phyloP scores from a whole-genome alignment of 2,888 invertebrate genomes.

The Phytoseiulus persimilis region DNA sequence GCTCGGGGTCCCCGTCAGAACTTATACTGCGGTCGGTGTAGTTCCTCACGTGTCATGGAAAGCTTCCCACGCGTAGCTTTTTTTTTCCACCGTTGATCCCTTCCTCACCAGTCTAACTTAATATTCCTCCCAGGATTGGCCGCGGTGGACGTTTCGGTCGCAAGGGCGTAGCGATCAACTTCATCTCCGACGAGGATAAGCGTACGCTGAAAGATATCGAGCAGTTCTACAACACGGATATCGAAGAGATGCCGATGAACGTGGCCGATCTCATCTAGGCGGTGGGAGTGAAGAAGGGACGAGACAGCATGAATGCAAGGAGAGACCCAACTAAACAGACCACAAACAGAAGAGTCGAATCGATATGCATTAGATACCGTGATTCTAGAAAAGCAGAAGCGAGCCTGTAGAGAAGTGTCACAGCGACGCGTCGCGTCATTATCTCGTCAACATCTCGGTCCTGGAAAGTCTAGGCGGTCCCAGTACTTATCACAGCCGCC shows the following conservation, averaged over 20 bases:
- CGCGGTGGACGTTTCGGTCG: constrained; percentile 99
- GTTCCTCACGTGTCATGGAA: no score
- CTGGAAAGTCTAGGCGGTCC: not conserved
- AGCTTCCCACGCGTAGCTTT: no score
- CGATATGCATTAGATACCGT: not conserved
- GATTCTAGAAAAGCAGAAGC: not conserved
- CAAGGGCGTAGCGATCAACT: constrained; percentile 99
- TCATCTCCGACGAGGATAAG: constrained; percentile 90
- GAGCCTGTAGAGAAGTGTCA: not conserved
- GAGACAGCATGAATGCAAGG: not conserved
- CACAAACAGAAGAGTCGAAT: not conserved
- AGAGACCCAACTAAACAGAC: not conserved
- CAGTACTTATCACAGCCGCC: not conserved
- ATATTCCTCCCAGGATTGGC: constrained; percentile 64
- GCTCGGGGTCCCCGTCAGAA: not conserved
- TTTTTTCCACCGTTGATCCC: no score
- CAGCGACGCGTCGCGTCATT: not conserved
- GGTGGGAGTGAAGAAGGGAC: not conserved
- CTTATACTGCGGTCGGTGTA: no score
- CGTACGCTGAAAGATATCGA: constrained; percentile 93
- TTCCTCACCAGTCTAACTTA: no score
- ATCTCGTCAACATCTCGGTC: not conserved
- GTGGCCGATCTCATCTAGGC: constrained; percentile 95
- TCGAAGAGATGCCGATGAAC: constrained; percentile 99
- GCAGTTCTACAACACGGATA: constrained; percentile 92